Conservation (phyloP, 2,888 invertebrate genomes). For the Hemaris fuciformis region DNA sequence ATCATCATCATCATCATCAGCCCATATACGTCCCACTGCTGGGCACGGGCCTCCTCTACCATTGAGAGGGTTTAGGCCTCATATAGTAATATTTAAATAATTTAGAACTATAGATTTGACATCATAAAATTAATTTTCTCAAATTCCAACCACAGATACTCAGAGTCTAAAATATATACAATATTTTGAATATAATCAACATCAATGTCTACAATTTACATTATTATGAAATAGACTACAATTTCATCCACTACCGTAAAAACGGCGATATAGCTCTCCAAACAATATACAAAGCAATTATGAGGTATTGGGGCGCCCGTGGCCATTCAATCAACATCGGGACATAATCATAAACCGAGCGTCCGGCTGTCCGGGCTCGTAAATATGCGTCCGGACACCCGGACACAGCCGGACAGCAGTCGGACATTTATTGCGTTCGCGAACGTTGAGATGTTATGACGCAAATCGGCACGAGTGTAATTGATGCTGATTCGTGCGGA, state of each 20-base stretch:
- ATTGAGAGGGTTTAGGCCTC: no score
- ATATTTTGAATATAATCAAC: no score
- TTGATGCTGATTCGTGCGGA: conserved; percentile 51
- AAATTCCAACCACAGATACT: no score
- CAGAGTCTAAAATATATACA: background rate
- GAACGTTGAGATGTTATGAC: conserved; percentile 63
- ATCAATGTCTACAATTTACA: no score
- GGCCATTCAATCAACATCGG: conserved; percentile 77
- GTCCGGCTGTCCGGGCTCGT: conserved; percentile 51
- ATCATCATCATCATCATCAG: no score
- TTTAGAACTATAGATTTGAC: no score
- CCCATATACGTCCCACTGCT: no score
- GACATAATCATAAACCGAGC: conserved; percentile 73
- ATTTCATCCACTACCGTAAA: background rate
- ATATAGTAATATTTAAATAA: no score
- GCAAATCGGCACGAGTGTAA: conserved; percentile 64
- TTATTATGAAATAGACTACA: no score
- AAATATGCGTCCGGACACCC: conserved; percentile 50
- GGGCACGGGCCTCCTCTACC: no score
- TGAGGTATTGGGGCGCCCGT: conserved; percentile 35
- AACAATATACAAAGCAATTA: conserved; percentile 13
- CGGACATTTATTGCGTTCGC: conserved; percentile 59
- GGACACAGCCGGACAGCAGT: conserved; percentile 35
- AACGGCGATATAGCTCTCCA: background rate
- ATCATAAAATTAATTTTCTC: no score